These are phyloP conservation scores for Ceuthmochares aereus DNA, from an alignment of 2,113 vertebrate genomes.

Conservation along the genomic window DNA sequence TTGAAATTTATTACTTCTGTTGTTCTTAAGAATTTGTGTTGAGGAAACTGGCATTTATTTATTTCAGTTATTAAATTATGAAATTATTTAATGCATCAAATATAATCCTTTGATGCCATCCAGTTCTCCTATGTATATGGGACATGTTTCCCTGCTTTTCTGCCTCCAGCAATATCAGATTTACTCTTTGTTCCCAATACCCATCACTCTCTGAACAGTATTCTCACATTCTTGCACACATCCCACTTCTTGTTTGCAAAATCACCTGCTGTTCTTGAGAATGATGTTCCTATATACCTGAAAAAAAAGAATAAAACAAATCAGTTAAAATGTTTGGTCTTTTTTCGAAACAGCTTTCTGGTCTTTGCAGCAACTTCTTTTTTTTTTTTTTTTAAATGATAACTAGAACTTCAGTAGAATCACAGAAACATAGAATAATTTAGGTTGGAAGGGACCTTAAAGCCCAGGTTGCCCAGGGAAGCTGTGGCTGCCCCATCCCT, in stretches of 20 bases:
- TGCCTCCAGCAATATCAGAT: not conserved
- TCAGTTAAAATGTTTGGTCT: not conserved
- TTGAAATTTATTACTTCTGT: not conserved
- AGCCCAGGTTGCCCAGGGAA: too few species aligned
- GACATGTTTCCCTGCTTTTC: not conserved
- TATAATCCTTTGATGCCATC: rapidly evolving
- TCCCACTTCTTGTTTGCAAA: not conserved
- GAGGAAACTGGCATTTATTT: not conserved
- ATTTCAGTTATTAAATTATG: too few species aligned
- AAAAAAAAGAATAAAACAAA: not conserved
- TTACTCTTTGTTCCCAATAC: not conserved
- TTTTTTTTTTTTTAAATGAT: not conserved
- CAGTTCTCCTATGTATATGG: rapidly evolving
- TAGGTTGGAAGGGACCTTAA: too few species aligned
- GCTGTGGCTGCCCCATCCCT: too few species aligned
- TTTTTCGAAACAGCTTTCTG: not conserved
- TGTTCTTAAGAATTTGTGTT: not conserved
- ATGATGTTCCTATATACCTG: not conserved
- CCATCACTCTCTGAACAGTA: not conserved
- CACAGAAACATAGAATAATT: too few species aligned
- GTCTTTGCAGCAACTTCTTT: not conserved
- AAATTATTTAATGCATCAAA: not conserved
- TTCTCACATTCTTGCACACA: not conserved
- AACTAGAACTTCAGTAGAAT: not conserved
- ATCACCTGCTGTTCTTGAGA: not conserved